A percentile compares a stretch with the other conserved stretches of the same genome.
Evolutionary conservation across 2,888 invertebrate species (phyloP).

Genomic region (Papilio elwesi): DNA sequence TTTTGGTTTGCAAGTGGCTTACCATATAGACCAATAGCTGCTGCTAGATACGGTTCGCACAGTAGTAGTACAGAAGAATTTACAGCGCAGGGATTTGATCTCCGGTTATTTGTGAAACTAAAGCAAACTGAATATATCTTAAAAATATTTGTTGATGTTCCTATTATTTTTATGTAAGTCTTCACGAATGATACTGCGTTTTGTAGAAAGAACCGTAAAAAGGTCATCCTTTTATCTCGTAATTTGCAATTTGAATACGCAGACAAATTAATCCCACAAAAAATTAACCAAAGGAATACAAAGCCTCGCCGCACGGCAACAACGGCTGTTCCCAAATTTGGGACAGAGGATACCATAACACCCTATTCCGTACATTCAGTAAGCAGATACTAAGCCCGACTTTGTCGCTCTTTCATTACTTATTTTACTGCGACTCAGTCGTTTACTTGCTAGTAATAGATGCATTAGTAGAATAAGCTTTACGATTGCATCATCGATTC

Average conservation of each 20-base stretch:
- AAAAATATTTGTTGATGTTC: constrained; percentile 18
- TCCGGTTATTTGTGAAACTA: neutral
- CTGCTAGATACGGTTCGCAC: too few species aligned
- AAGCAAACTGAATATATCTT: neutral
- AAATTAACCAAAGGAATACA: constrained; percentile 75
- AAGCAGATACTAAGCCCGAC: constrained; percentile 51
- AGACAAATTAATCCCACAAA: constrained; percentile 80
- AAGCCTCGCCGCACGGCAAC: constrained; percentile 61
- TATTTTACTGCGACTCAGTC: constrained; percentile 45
- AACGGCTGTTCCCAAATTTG: constrained; percentile 69
- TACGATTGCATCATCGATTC: constrained; percentile 11
- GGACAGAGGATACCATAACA: constrained; percentile 65
- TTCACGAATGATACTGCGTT: constrained; percentile 48
- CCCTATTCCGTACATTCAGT: constrained; percentile 46
- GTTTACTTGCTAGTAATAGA: constrained; percentile 37
- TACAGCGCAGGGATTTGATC: too few species aligned
- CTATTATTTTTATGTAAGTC: constrained; percentile 19
- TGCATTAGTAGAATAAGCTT: constrained; percentile 37
- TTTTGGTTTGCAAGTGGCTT: too few species aligned
- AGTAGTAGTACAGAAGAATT: too few species aligned
- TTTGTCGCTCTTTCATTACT: constrained; percentile 50
- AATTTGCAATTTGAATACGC: constrained; percentile 82
- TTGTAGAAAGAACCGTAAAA: constrained; percentile 59
- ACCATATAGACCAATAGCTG: too few species aligned
- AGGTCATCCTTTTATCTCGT: constrained; percentile 75